Base-by-base conservation (phyloP, 2,113 vertebrate species). In the Rhinopomastus cyanomelas region DNA sequence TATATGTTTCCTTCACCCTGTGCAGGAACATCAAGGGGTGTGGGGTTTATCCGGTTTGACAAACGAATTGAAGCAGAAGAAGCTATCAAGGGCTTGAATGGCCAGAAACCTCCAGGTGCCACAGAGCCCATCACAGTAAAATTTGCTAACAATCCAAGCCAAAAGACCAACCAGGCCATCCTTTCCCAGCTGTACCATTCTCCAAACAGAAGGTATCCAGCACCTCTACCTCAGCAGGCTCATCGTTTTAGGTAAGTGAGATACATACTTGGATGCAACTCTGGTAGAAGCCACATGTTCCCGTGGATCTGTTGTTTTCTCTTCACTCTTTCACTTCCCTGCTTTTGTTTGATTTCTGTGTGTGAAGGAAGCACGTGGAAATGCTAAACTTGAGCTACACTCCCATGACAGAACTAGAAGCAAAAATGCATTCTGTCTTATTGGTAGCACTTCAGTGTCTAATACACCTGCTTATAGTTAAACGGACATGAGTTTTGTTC, bases 141-240 rank as follows among this genome's bases (percentile, higher is more conserved):
- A 97, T 99, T 99, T 96, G 99, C 99, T 75, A 99, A 99, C 97
- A 99, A 99, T 97, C 99, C 99, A 95, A 99, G 99, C 97, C 99
- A 99, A 98, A 99, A 99, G 98, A 98, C 97, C 76, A 99, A 97
- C 97, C 99, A 99, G 97, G 99, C 99, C 30, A 98, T 99, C 96
- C 98, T 99, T 87, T 99, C 99, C 30, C 99, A 99, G 97, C 98
- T 99, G 87, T 99, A 99, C 97, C 99, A 99, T 96, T 99, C 99
- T 71, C 98, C 99, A 95, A 99, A 99, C 97, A 98, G 99, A 98
- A 98, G 99, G 95, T 99, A 99, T 97, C 99, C 99, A 2, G 98
- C 98, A 96, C 99, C 99, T 75, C 98, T 99, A 90, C 98, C 98
- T 96, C 99, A 99, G 97, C 99, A 99, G 97, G 99, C 99, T 95